Evolutionary conservation across 35 echinoderm and acorn worm genomes (phyloP), one percentile per base, ranked within the genome.

Genomic region (Ptychodera flava): DNA sequence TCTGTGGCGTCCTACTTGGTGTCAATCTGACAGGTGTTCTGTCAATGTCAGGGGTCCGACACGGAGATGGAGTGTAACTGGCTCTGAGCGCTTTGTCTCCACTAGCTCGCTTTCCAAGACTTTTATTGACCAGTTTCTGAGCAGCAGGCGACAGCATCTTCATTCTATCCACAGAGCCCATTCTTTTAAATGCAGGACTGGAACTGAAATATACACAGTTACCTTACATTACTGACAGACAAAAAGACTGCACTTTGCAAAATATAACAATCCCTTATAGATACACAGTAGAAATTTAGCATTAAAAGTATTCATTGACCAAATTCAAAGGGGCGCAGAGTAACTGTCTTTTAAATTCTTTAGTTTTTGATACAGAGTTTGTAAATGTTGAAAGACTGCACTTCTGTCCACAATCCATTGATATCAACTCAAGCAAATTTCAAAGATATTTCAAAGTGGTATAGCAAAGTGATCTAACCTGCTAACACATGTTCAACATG

Each of bases 61-160:
- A 27, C 1, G 95, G 95, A 16, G 95, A 97, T 0, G 95, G 95
- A 35, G 95, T 97, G 80, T 97, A 97, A 80, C 95, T 97, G 12
- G 92, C 92, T 64, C 92, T 37, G 35, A 97, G 76, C 0, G 95
- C 90, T 34, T 92, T 94, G 80, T 97, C 95, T 16, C 87, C 91
- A 14, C 88, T 87, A 27, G 80, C 78, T 34, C 86, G 81, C 31
- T 86, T 86, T 12, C 45, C 45, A 16, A 94, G 38, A 30, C 85
- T 93, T 80, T 87, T 91, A 38, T 93, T 93, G 34, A 97, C 92
- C 0, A 97, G 88, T 85, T 91, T 91, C 79, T 94, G 95, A 1
- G 95, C 95, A 29, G 95, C 95, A 82, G 95, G 93, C 35, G 92
- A 91, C 28, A 97, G 76, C 16, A 87, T 90, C 36, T 88, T 90